A percentile compares a stretch with the other conserved stretches of the same genome.
Conservation (phyloP, 2,888 invertebrate genomes). For the Caenorhabditis sinica region DNA sequence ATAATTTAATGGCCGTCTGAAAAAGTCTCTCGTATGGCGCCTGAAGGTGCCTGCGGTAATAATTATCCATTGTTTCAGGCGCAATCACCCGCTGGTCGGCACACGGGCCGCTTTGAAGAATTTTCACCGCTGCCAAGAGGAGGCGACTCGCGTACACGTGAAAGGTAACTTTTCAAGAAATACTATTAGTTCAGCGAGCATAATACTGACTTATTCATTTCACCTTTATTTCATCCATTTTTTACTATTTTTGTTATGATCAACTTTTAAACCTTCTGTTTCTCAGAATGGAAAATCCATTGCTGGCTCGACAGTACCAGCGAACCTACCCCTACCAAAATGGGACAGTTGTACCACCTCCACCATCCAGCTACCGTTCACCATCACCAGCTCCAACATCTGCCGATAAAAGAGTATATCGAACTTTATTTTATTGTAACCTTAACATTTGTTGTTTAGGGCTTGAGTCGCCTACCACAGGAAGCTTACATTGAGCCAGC, state of each 20-base stretch:
- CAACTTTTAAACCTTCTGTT: not conserved
- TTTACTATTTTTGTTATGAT: too few species aligned
- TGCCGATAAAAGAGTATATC: slow-evolving; percentile 44
- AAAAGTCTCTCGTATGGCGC: slow-evolving; percentile 23
- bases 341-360: slow-evolving; percentile 41
- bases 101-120: slow-evolving; percentile 56
- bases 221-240: not conserved
- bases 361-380: slow-evolving; percentile 54
- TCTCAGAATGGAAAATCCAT: slow-evolving; percentile 65
- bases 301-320: slow-evolving; percentile 61
- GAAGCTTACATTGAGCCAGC: slow-evolving; percentile 67
- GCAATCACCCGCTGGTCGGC: slow-evolving; percentile 64
- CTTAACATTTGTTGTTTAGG: slow-evolving; percentile 38
- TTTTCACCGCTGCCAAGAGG: slow-evolving; percentile 46
- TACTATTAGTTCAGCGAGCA: too few species aligned
- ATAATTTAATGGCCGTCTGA: slow-evolving; percentile 44
- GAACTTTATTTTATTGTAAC: not conserved
- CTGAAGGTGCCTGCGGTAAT: slow-evolving; percentile 16
- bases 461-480: slow-evolving; percentile 66
- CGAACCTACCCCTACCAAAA: slow-evolving; percentile 34
- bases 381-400: slow-evolving; percentile 62
- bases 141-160: slow-evolving; percentile 57
- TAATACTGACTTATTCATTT: too few species aligned
- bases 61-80: slow-evolving; percentile 57
- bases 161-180: slow-evolving; percentile 43